A percentile compares a stretch with the other conserved stretches of the same genome.
These are phyloP conservation scores for Phoxinus phoxinus DNA, from an alignment of 2,113 vertebrate genomes.

Conservation along the genomic window DNA sequence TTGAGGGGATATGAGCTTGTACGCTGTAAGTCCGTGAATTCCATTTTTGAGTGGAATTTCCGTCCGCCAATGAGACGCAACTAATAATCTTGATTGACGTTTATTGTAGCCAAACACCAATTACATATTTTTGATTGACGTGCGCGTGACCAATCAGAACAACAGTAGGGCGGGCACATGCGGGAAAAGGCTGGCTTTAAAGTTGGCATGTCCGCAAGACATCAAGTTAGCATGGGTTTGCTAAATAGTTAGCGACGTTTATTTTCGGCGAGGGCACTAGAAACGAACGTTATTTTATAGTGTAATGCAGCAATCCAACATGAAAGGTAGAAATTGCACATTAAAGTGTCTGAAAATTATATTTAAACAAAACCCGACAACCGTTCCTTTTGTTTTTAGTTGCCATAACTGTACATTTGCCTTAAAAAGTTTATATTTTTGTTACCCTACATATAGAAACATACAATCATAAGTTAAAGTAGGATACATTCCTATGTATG, in stretches of 20 bases:
- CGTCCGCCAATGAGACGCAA: constrained; percentile 63
- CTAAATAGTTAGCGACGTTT: constrained; percentile 43
- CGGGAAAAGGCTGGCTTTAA: constrained; percentile 77
- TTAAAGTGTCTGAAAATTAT: constrained; percentile 1
- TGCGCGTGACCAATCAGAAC: constrained; percentile 62
- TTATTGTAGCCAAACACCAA: constrained; percentile 51
- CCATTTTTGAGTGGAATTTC: constrained; percentile 61
- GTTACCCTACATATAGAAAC: background rate
- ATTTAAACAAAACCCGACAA: background rate
- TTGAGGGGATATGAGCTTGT: constrained; percentile 62
- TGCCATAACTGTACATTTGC: background rate
- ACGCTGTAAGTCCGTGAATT: constrained; percentile 58
- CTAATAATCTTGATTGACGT: constrained; percentile 64
- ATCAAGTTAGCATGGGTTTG: constrained; percentile 48
- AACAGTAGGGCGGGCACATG: constrained; percentile 70
- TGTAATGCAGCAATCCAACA: background rate
- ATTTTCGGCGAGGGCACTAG: constrained; percentile 13
- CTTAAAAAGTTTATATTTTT: background rate
- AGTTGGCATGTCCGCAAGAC: constrained; percentile 41
- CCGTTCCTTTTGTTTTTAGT: background rate
- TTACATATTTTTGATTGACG: constrained; percentile 59
- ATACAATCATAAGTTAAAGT: background rate
- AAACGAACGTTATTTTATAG: background rate
- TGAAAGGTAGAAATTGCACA: background rate
- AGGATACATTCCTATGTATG: background rate